phyloP scores from a whole-genome alignment of 1,140 invertebrate species.

The Euglossa dilemma region DNA sequence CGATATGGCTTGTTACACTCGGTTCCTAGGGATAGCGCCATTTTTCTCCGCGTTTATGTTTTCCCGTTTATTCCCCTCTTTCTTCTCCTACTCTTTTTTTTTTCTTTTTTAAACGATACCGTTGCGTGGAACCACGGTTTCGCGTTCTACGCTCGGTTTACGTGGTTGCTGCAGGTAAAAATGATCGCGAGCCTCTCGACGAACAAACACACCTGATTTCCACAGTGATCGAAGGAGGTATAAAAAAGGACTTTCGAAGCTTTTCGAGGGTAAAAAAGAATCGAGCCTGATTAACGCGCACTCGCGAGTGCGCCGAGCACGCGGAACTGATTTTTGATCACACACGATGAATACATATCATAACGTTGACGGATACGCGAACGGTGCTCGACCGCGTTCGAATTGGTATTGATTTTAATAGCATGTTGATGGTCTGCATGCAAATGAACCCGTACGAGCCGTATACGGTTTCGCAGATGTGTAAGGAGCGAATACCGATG shows the following conservation, averaged over 20 bases:
- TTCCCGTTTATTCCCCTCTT: background rate
- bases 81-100: background rate
- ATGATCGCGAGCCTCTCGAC: background rate
- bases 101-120: background rate
- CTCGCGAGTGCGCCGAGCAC: background rate
- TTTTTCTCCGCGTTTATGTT: background rate
- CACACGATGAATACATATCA: background rate
- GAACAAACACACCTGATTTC: background rate
- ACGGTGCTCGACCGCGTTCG: slow-evolving; percentile 42
- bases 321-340: slow-evolving; percentile 20
- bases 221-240: background rate
- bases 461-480: slow-evolving; percentile 7
- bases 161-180: background rate
- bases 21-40: background rate
- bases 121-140: no score
- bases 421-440: slow-evolving; percentile 21
- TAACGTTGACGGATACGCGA: slow-evolving; percentile 22
- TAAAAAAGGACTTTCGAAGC: background rate
- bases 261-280: background rate
- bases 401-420: slow-evolving; percentile 53
- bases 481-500: slow-evolving; percentile 30
- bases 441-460: slow-evolving; percentile 34
- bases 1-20: slow-evolving; percentile 35
- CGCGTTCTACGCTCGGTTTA: no score
- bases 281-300: slow-evolving; percentile 3